These are phyloP conservation scores for Pocillopora grandis DNA, from an alignment of 92 coral and sea anemone genomes.

Conservation along the genomic window DNA sequence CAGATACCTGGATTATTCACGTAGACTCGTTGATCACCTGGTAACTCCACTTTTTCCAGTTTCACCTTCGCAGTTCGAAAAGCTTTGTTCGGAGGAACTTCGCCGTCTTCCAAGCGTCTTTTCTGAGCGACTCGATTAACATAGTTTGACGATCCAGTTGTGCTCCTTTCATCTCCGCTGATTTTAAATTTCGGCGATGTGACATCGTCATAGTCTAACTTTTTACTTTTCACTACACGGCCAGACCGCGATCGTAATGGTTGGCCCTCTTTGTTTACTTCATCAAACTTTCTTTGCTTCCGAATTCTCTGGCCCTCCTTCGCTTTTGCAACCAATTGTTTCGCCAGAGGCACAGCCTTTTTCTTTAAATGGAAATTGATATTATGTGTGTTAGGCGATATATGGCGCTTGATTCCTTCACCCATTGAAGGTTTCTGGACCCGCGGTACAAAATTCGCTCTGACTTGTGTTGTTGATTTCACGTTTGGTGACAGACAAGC, in stretches of 20 bases:
- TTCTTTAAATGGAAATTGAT: slow-evolving; percentile 24
- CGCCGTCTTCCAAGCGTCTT: slow-evolving; percentile 73
- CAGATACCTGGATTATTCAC: slow-evolving; percentile 41
- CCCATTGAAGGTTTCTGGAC: slow-evolving; percentile 39
- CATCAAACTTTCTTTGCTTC: slow-evolving; percentile 25
- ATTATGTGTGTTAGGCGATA: not conserved
- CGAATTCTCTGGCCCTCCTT: slow-evolving; percentile 71
- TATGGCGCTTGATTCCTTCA: not conserved
- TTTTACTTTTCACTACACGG: slow-evolving; percentile 95
- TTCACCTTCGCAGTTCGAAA: slow-evolving; percentile 53
- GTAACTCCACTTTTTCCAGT: slow-evolving; percentile 39
- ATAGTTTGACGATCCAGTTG: not conserved
- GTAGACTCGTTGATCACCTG: slow-evolving; percentile 33
- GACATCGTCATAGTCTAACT: slow-evolving; percentile 92
- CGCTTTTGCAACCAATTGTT: slow-evolving; percentile 93
- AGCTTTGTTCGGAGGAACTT: slow-evolving; percentile 59
- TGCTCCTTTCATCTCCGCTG: slow-evolving; percentile 27
- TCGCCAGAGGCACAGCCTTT: slow-evolving; percentile 77
- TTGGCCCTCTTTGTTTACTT: slow-evolving; percentile 42
- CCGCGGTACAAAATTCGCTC: slow-evolving; percentile 75
- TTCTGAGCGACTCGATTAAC: slow-evolving; percentile 49
- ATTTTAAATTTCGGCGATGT: slow-evolving; percentile 65
- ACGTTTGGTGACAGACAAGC: slow-evolving; percentile 55
- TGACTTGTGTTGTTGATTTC: slow-evolving; percentile 69
- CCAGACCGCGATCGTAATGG: slow-evolving; percentile 93